Evolutionary conservation across 2,113 vertebrate species (phyloP), one percentile per base, ranked within the genome.

Genomic region (Epinephelus moara): DNA sequence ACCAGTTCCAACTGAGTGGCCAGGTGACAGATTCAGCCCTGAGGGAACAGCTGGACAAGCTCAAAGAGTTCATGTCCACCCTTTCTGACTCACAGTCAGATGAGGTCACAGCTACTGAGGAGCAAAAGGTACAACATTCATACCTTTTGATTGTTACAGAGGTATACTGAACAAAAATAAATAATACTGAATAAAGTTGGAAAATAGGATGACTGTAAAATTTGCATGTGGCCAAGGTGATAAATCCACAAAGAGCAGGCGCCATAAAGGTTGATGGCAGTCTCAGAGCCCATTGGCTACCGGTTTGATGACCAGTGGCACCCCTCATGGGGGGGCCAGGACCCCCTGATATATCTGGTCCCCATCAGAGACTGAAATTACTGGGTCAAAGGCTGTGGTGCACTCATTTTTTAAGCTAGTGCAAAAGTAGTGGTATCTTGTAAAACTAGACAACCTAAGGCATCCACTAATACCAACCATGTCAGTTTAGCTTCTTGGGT

Each of bases 1-100:
- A 95, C 84, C 88, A 87, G 66, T 78, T 96, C 37, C 85, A 93
- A 60, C 82, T 95, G 57, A 85, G 81, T 15, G 40, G 57, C 7
- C 55, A 89, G 0, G 55, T 94, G 5, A 70, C 72, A 30, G 94
- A 95, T 17, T 45, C 40, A 1, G 55, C 37, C 8, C 91, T 96
- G 23, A 40, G 60, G 25, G 66, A 82, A 17, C 84, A 95, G 70
- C 89, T 96, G 53, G 42, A 86, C 17, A 69, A 60, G 18, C 84
- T 96, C 5, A 88, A 80, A 66, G 76, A 84, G 6, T 68, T 90
- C 27, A 89, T 95, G 42, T 62, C 63, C 30, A 45, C n/a, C 0
- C 42, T 86, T 2, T 55, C 77, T 21, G 40, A 84, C 19, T 47
- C 52, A 25, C 67, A 55, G 59, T 60, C 63, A 13, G 8, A 33